Base-by-base conservation (phyloP, 1,140 invertebrate genomes). In the Plodia interpunctella region DNA sequence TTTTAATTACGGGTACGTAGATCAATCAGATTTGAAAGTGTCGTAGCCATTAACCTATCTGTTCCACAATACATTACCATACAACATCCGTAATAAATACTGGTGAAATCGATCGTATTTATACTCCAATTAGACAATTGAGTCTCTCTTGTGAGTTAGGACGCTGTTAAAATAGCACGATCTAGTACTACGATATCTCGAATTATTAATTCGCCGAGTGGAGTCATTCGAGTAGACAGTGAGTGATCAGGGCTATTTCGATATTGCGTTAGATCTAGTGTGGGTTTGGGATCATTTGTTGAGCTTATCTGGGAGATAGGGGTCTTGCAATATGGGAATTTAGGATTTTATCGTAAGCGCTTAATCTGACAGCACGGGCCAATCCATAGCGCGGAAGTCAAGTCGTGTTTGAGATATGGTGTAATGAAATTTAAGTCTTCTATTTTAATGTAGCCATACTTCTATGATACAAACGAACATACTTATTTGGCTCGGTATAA, bases 31-130 rank as follows among this genome's bases (percentile, higher is more conserved):
- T 35, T 11, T 35, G 32, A 44, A 44, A 44, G 38, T 44, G 38
- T 44, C 13, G 5, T 15, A 15, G 38, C 10, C 38, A 44, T 44
- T 44, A 44, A n/a, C 38, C 13, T 44, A 44, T 44, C 13, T 4
- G 13, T 15, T 2, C 38, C 3, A 5, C 15, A 35, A 13, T 9
- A 44, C 38, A 44, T 44, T n/a, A 15, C 13, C 38, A 44, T 44
- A 17, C 38, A 5, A 15, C n/a, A 10, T n/a, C 38, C 38, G 10
- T 17, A 44, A 44, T 44, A 44, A 44, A 44, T 44, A 44, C 38
- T 44, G 15, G 38, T 15, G 38, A 44, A 44, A 44, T 44, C 38
- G 38, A 44, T 44, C 38, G 38, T 44, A 44, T 44, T 44, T 44
- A 13, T n/a, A 44, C 5, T 44, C 38, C 38, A 44, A 44, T 44